These are phyloP conservation scores for Thymallus thymallus DNA, from an alignment of 2,113 vertebrate species.

Conservation along the genomic window DNA sequence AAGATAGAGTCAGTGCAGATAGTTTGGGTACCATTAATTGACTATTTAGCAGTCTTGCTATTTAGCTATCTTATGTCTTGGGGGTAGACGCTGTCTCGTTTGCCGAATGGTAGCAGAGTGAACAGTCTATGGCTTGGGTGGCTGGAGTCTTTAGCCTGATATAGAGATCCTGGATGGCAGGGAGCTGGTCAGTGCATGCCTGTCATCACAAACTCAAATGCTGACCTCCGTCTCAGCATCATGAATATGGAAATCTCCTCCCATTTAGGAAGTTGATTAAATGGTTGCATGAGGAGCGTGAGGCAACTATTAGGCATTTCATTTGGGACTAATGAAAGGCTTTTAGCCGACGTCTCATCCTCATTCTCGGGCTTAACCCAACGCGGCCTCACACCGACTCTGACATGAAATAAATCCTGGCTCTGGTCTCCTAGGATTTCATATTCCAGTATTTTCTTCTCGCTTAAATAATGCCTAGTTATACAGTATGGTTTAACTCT, in stretches of 20 bases:
- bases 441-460: neutral
- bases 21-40: too few species aligned
- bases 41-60: too few species aligned
- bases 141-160: too few species aligned
- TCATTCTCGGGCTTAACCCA: slow-evolving; percentile 23
- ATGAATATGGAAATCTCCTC: slow-evolving; percentile 40
- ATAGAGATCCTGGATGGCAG: too few species aligned
- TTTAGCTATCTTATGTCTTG: too few species aligned
- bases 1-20: too few species aligned
- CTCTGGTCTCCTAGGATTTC: neutral
- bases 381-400: slow-evolving; percentile 29
- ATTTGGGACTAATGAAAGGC: slow-evolving; percentile 46
- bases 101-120: too few species aligned
- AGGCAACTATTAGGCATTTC: slow-evolving; percentile 33
- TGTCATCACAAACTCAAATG: neutral
- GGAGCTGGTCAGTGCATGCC: too few species aligned
- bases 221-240: neutral
- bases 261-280: slow-evolving; percentile 24
- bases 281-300: slow-evolving; percentile 25
- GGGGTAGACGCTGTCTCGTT: too few species aligned
- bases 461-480: neutral
- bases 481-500: neutral
- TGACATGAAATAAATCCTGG: neutral
- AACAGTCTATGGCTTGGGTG: too few species aligned
- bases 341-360: slow-evolving; percentile 31